These are phyloP conservation scores for Idaea straminata DNA, from an alignment of 2,888 invertebrate species.

Conservation along the genomic window DNA sequence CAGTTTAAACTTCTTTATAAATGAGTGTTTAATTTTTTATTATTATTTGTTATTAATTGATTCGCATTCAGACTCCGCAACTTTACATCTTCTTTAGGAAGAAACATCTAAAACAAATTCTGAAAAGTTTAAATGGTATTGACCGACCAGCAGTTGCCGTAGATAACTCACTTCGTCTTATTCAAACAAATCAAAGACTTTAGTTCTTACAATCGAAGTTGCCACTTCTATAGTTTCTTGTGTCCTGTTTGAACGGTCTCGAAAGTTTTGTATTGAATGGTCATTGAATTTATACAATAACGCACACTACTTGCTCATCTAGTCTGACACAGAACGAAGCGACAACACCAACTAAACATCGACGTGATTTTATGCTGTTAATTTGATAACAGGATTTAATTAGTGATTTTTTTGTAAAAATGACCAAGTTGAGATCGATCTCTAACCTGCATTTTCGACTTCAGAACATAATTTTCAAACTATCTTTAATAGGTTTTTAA, in stretches of 20 bases:
- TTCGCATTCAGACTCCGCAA: no score
- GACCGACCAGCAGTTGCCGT: constrained; percentile 12
- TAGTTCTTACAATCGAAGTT: not conserved
- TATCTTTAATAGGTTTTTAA: no score
- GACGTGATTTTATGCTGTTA: constrained; percentile 34
- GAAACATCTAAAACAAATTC: no score
- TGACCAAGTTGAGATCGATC: no score
- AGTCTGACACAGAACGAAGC: constrained; percentile 63
- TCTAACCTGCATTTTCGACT: no score
- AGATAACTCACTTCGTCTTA: constrained; percentile 18
- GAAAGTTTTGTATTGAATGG: constrained; percentile 44
- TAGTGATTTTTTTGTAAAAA: not conserved
- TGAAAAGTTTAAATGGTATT: not conserved
- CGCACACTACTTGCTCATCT: constrained; percentile 61
- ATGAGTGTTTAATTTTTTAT: no score
- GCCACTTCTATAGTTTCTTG: constrained; percentile 20
- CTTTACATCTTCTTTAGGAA: no score
- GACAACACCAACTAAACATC: constrained; percentile 77
- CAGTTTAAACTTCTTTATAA: no score
- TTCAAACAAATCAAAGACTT: not conserved
- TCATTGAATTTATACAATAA: constrained; percentile 48
- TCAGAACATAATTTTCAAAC: no score
- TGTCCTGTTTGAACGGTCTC: constrained; percentile 47
- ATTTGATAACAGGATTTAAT: not conserved
- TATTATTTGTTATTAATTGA: no score